Conservation (phyloP, 2,888 invertebrate species). For the Melinaea marsaeus region DNA sequence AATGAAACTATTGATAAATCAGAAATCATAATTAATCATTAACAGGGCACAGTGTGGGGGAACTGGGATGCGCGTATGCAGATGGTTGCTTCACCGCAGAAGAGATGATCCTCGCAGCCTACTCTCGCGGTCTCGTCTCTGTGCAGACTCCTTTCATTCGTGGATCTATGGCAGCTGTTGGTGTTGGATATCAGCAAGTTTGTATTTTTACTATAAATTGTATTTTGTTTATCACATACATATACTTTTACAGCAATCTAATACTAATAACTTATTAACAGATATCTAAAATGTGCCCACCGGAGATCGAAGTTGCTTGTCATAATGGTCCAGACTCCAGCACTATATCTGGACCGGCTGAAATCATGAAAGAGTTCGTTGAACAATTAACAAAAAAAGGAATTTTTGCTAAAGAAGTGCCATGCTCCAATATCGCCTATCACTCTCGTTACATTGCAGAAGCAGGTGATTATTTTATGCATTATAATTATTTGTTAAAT, state of each 20-base stretch:
- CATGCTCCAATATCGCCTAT: slow-evolving; percentile 90
- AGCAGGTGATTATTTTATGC: slow-evolving; percentile 59
- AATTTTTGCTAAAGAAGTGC: slow-evolving; percentile 66
- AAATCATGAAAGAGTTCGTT: slow-evolving; percentile 79
- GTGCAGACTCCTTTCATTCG: slow-evolving; percentile 80
- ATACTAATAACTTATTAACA: slow-evolving; percentile 27
- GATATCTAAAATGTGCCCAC: slow-evolving; percentile 63
- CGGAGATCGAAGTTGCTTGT: slow-evolving; percentile 84
- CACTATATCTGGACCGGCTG: slow-evolving; percentile 86
- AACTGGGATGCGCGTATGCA: slow-evolving; percentile 95
- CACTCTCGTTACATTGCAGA: slow-evolving; percentile 89
- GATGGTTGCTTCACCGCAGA: slow-evolving; percentile 92
- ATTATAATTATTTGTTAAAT: too few species aligned
- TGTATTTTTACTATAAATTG: not conserved
- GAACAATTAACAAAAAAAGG: slow-evolving; percentile 54
- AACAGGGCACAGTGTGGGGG: slow-evolving; percentile 94
- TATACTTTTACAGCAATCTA: not conserved
- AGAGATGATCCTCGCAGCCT: slow-evolving; percentile 89
- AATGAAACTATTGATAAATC: too few species aligned
- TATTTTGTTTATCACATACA: not conserved
- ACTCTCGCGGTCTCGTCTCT: slow-evolving; percentile 87
- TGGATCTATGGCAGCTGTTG: slow-evolving; percentile 94
- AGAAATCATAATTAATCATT: not conserved
- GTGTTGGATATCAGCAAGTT: slow-evolving; percentile 78
- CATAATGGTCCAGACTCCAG: slow-evolving; percentile 88